Conservation (phyloP, 2,113 vertebrate species). For the Porphyrio hochstetteri region DNA sequence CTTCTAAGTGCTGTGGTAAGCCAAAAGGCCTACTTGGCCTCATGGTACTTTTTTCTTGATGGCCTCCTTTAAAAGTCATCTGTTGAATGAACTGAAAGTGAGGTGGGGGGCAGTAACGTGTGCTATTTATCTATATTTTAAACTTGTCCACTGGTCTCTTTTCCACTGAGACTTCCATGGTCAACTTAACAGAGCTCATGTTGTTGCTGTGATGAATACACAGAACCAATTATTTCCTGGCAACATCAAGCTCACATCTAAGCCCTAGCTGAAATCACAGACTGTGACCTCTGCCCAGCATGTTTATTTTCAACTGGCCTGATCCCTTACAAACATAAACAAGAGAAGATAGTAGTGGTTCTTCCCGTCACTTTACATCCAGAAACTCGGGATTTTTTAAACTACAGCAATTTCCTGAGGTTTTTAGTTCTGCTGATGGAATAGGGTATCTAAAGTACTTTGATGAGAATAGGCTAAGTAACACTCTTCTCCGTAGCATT, state of each 20-base stretch:
- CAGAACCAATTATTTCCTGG: neutral
- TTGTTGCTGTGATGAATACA: neutral
- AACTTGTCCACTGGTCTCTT: neutral
- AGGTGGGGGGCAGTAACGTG: neutral
- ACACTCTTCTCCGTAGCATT: neutral
- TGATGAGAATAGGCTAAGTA: neutral
- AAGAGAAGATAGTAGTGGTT: neutral
- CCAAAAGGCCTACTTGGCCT: neutral
- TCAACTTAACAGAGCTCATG: neutral
- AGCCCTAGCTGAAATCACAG: neutral
- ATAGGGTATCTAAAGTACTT: neutral
- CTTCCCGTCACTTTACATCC: neutral
- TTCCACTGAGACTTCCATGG: neutral
- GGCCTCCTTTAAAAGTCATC: neutral
- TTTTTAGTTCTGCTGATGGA: neutral
- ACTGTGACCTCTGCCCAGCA: neutral
- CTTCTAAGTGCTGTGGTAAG: neutral
- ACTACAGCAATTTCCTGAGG: neutral
- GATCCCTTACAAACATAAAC: neutral
- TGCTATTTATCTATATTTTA: neutral
- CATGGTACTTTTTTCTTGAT: neutral
- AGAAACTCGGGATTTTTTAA: neutral
- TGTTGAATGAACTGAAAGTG: neutral
- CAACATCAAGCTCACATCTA: neutral
- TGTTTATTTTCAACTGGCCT: neutral